phyloP scores from a whole-genome alignment of 2,797 vertebrate species.

The Manis javanica region DNA sequence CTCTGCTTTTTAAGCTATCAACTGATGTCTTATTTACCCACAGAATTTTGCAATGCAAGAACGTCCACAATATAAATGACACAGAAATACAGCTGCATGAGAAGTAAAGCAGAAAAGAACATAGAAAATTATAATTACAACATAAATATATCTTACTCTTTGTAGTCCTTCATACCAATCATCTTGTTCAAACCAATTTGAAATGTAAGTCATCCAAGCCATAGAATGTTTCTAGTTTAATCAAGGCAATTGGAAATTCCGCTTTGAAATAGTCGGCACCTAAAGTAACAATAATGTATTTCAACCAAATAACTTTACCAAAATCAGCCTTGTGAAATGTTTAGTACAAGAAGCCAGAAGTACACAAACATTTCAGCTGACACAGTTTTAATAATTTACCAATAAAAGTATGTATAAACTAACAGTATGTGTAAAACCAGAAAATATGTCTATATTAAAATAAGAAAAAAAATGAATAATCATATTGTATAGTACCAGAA shows the following conservation, averaged over 20 bases:
- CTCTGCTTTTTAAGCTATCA: conserved; percentile 48
- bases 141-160: conserved; percentile 85
- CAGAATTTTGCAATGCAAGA: conserved; percentile 31
- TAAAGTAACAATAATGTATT: conserved; percentile 70
- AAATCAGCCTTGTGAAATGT: conserved; percentile 25
- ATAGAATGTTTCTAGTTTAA: conserved; percentile 77
- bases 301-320: conserved; percentile 64
- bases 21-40: conserved; percentile 61
- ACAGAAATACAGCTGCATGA: conserved; percentile 48
- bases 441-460: conserved; percentile 43
- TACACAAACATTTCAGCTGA: conserved; percentile 36
- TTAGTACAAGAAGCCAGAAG: conserved; percentile 26
- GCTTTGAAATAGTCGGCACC: conserved; percentile 69
- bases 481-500: neutral
- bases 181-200: conserved; percentile 89
- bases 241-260: conserved; percentile 66
- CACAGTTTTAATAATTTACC: conserved; percentile 28
- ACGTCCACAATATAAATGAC: conserved; percentile 16
- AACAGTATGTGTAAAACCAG: conserved; percentile 12
- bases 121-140: conserved; percentile 76
- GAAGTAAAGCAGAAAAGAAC: conserved; percentile 57
- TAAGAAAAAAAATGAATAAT: conserved; percentile 20
- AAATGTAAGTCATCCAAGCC: conserved; percentile 88
- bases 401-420: conserved; percentile 29
- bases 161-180: conserved; percentile 89